Evolutionary conservation across 1,140 invertebrate genomes (phyloP).

Genomic region (Drosophila persimilis): DNA sequence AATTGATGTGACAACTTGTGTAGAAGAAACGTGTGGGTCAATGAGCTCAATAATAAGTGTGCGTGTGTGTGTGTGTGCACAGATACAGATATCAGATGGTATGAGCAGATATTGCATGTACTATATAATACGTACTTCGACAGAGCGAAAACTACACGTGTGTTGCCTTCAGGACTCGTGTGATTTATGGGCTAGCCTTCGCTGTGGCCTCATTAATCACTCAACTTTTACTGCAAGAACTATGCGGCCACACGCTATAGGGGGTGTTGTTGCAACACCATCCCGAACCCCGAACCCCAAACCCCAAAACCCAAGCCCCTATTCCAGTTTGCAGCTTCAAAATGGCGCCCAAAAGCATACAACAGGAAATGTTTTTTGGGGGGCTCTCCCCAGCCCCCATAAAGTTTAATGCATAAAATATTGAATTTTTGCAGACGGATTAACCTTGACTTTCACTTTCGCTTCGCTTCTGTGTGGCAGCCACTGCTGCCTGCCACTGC

Average conservation of each 20-base stretch:
- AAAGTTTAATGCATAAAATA: constrained; percentile 82
- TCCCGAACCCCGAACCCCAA: background rate
- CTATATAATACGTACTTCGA: background rate
- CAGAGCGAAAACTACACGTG: background rate
- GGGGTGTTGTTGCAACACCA: constrained; percentile 48
- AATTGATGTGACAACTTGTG: constrained; percentile 73
- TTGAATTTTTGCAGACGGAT: constrained; percentile 83
- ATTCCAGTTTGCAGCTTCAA: constrained; percentile 44
- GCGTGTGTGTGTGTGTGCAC: background rate
- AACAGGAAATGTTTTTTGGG: constrained; percentile 57
- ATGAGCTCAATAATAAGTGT: constrained; percentile 55
- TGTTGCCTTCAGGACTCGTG: background rate
- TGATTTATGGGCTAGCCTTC: constrained; percentile 49
- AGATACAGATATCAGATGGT: background rate
- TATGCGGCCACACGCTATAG: constrained; percentile 54
- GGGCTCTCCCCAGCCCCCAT: constrained; percentile 33
- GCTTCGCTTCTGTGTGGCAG: constrained; percentile 14
- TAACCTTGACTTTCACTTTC: constrained; percentile 83
- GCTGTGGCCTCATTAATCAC: constrained; percentile 62
- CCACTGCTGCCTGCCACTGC: constrained; percentile 8
- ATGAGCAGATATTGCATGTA: background rate
- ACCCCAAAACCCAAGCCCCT: background rate
- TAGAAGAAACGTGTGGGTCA: constrained; percentile 72
- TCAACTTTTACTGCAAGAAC: constrained; percentile 20
- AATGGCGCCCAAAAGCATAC: constrained; percentile 76